phyloP scores from a whole-genome alignment of 2,888 invertebrate genomes.

The Tineola bisselliella region DNA sequence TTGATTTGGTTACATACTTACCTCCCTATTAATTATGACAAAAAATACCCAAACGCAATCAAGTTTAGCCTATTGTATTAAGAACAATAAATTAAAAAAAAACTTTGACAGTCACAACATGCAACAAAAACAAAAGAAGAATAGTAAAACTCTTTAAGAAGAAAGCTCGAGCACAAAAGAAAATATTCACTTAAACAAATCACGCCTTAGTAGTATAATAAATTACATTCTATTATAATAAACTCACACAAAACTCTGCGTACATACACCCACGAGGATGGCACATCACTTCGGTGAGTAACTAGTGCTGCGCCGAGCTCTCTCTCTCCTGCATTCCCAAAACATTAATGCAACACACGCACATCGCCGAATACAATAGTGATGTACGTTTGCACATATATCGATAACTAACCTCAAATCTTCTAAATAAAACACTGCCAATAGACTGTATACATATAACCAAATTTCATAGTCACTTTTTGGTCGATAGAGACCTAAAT shows the following conservation, averaged over 20 bases:
- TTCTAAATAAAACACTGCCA: no score
- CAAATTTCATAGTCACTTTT: no score
- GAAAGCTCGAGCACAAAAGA: neutral
- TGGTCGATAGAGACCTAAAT: no score
- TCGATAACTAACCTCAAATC: neutral
- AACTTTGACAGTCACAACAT: no score
- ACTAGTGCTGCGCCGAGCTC: neutral
- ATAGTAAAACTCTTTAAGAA: neutral
- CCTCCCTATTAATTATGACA: no score
- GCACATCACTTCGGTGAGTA: neutral
- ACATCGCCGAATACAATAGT: neutral
- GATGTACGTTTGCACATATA: neutral
- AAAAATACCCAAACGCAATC: no score
- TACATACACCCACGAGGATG: neutral
- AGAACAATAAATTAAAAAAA: no score
- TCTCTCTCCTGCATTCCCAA: neutral
- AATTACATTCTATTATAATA: neutral
- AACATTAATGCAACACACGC: conserved; percentile 8
- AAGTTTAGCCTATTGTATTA: no score
- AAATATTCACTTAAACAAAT: neutral
- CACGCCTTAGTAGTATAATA: neutral
- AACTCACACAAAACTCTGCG: neutral
- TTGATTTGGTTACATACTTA: no score
- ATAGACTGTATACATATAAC: no score
- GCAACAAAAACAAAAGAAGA: neutral